Base-by-base conservation (phyloP, 1,140 invertebrate species). In the Thaumetopoea pityocampa region DNA sequence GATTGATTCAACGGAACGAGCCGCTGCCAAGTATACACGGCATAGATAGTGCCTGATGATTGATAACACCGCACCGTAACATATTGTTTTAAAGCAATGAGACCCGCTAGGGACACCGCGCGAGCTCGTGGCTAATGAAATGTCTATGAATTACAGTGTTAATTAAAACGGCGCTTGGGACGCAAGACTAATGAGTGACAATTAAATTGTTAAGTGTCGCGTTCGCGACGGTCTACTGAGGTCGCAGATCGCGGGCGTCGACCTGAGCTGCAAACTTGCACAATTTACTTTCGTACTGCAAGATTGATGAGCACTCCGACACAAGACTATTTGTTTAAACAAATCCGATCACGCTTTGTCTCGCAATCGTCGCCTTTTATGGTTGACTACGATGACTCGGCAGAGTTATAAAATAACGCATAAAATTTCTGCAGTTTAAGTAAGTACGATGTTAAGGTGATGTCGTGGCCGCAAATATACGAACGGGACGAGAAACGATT, bases 201-300 rank as follows among this genome's bases (percentile, higher is more conserved):
- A 79, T 79, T 73, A 72, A 67, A 82, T 76, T 67, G 66, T 80
- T 63, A 68, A 78, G 63, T 74, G 68, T 73, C 63, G 59, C 55
- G 64, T 51, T 68, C 56, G 63, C 61, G 51, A 69, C 67, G 68
- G 67, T 72, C 71, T 70, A 66, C 61, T 70, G 57, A 73, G 63
- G 66, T 71, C 69, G 58, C 58, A 64, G 67, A 62, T 67, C 55
- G 59, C 63, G 72, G 67, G 45, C 74, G 55, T 62, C 61, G 73
- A 74, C 67, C 78, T 34, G n/a, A 57, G 46, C 44, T 63, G 57
- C 54, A 53, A 66, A 74, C 61, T 76, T 76, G 61, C 60, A 70
- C 66, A 70, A 74, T 74, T 73, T 69, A 72, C 58, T 67, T 44
- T 68, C 56, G 57, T 59, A 63, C 59, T 64, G 40, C 38, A 66